These are phyloP conservation scores for Bemisia tabaci DNA, from an alignment of 1,140 invertebrate species.

Conservation along the genomic window DNA sequence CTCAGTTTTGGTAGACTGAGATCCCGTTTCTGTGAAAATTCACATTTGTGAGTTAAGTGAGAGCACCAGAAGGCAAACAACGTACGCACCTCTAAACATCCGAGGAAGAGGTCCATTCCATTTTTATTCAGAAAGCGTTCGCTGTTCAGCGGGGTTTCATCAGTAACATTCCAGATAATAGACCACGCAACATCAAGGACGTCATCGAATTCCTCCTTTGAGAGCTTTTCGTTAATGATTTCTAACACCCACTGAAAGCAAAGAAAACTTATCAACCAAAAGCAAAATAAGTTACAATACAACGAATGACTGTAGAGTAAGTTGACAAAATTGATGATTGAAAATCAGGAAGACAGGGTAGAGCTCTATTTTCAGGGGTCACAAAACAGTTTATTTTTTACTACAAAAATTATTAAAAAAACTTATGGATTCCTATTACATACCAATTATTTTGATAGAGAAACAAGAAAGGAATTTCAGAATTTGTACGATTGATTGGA, in stretches of 20 bases:
- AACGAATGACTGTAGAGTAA: neutral
- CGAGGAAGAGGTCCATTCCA: conserved; percentile 76
- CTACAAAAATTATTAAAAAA: too few species aligned
- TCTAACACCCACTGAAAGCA: conserved; percentile 62
- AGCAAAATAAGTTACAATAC: neutral
- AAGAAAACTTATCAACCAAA: neutral
- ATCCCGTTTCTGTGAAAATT: too few species aligned
- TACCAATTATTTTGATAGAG: too few species aligned
- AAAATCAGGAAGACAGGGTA: too few species aligned
- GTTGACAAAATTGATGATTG: conserved; percentile 1
- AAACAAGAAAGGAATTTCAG: too few species aligned
- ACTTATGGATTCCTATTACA: too few species aligned
- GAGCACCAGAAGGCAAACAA: too few species aligned
- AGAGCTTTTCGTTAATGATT: conserved; percentile 62
- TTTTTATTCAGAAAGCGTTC: conserved; percentile 67
- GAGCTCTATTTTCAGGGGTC: too few species aligned
- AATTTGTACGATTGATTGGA: too few species aligned
- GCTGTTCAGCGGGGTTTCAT: conserved; percentile 89
- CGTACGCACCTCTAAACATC: conserved; percentile 64
- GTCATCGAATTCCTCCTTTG: conserved; percentile 69
- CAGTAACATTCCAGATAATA: conserved; percentile 95
- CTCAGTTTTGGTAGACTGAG: too few species aligned
- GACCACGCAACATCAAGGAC: conserved; percentile 96
- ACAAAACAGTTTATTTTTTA: too few species aligned
- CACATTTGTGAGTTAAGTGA: too few species aligned